phyloP scores from a whole-genome alignment of 1,140 invertebrate species.

The Magallana ariakensis region DNA sequence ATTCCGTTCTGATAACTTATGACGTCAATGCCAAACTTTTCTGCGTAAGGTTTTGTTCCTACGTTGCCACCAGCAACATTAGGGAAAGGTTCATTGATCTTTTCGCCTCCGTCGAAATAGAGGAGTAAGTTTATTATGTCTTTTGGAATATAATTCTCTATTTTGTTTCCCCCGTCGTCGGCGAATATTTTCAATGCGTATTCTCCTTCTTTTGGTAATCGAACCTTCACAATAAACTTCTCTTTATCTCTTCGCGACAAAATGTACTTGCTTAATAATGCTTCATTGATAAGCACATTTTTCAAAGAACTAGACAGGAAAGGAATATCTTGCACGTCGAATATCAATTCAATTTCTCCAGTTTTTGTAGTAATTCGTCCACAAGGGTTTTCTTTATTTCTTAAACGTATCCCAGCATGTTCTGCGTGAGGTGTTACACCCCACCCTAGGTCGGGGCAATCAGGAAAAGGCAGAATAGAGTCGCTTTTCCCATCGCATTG shows the following conservation, averaged over 20 bases:
- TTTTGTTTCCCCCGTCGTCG: slow-evolving; percentile 12
- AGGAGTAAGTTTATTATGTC: slow-evolving; percentile 54
- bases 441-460: slow-evolving; percentile 53
- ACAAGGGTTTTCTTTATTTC: slow-evolving; percentile 34
- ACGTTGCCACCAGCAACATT: slow-evolving; percentile 45
- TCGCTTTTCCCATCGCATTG: slow-evolving; percentile 43
- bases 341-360: slow-evolving; percentile 42
- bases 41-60: slow-evolving; percentile 44
- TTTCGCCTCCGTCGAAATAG: slow-evolving; percentile 40
- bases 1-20: slow-evolving; percentile 31
- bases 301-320: slow-evolving; percentile 46
- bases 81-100: slow-evolving; percentile 49
- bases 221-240: slow-evolving; percentile 46
- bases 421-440: slow-evolving; percentile 50
- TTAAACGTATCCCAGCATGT: background rate
- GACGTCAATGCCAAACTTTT: slow-evolving; percentile 36
- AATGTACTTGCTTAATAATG: slow-evolving; percentile 44
- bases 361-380: slow-evolving; percentile 42
- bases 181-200: slow-evolving; percentile 54
- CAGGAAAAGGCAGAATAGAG: slow-evolving; percentile 46
- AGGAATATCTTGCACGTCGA: background rate
- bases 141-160: slow-evolving; percentile 34
- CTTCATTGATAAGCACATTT: slow-evolving; percentile 44
- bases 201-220: slow-evolving; percentile 52
- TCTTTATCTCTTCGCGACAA: slow-evolving; percentile 39